Evolutionary conservation across 1,140 invertebrate species (phyloP).

Genomic region (Zaprionus ghesquierei): DNA sequence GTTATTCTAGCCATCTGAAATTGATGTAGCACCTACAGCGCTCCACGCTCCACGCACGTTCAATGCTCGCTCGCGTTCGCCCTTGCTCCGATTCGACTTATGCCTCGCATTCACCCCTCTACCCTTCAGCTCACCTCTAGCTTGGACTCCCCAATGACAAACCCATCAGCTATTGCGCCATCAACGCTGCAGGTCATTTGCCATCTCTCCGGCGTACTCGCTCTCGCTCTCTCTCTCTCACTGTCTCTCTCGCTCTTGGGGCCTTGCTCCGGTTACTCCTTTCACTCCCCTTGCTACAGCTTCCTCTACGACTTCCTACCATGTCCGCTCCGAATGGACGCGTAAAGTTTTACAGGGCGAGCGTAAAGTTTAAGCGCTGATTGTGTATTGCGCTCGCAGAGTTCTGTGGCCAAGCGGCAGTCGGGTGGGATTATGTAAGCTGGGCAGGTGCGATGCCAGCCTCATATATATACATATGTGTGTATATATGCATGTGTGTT

Average conservation of each 20-base stretch:
- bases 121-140: not conserved
- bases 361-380: slow-evolving; percentile 71
- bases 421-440: slow-evolving; percentile 47
- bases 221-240: not conserved
- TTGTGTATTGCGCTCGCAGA: slow-evolving; percentile 39
- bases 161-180: slow-evolving; percentile 7
- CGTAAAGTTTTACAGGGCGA: slow-evolving; percentile 73
- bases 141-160: not conserved
- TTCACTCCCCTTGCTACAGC: not conserved
- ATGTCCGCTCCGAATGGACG: slow-evolving; percentile 20
- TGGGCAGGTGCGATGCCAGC: slow-evolving; percentile 38
- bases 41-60: slow-evolving; percentile 51
- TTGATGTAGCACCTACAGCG: slow-evolving; percentile 76
- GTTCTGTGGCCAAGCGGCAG: slow-evolving; percentile 11
- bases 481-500: not conserved
- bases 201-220: slow-evolving; percentile 3
- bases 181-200: slow-evolving; percentile 62
- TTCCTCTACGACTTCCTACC: not conserved
- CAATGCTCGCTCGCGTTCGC: slow-evolving; percentile 35
- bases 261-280: not conserved
- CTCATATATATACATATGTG: not conserved
- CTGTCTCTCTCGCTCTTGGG: not conserved
- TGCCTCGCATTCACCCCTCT: not conserved
- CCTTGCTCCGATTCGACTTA: slow-evolving; percentile 20
- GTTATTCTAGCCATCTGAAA: slow-evolving; percentile 65